These are phyloP conservation scores for Loris lydekkerianus DNA, from an alignment of 2,797 vertebrate genomes.

Conservation along the genomic window DNA sequence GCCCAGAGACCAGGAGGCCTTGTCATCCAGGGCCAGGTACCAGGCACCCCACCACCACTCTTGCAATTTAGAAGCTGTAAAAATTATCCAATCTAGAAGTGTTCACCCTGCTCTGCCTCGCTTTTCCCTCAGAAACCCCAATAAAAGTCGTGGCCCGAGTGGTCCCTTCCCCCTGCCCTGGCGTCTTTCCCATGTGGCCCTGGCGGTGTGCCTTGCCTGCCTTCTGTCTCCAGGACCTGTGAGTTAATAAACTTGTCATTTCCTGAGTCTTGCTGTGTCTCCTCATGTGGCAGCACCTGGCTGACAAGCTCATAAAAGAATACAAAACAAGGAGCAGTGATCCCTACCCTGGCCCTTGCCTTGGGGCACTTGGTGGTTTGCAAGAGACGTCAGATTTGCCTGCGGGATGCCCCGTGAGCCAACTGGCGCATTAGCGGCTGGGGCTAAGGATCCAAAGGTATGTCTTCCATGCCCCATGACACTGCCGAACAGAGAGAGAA, in stretches of 20 bases:
- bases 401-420: background rate
- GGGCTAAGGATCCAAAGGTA: background rate
- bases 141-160: background rate
- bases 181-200: background rate
- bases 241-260: background rate
- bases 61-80: too few relatives aligned
- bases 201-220: background rate
- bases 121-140: background rate
- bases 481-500: background rate
- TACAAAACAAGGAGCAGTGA: background rate
- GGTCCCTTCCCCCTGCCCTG: background rate
- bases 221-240: background rate
- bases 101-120: background rate
- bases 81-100: background rate
- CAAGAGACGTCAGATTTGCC: background rate
- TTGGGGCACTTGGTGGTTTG: background rate
- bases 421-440: background rate
- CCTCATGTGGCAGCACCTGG: background rate
- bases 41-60: background rate
- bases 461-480: background rate
- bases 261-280: background rate
- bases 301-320: background rate
- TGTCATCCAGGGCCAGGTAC: background rate
- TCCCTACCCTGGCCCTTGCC: accelerated
- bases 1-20: background rate